phyloP scores from a whole-genome alignment of 2,113 vertebrate genomes.

The Sitta europaea region DNA sequence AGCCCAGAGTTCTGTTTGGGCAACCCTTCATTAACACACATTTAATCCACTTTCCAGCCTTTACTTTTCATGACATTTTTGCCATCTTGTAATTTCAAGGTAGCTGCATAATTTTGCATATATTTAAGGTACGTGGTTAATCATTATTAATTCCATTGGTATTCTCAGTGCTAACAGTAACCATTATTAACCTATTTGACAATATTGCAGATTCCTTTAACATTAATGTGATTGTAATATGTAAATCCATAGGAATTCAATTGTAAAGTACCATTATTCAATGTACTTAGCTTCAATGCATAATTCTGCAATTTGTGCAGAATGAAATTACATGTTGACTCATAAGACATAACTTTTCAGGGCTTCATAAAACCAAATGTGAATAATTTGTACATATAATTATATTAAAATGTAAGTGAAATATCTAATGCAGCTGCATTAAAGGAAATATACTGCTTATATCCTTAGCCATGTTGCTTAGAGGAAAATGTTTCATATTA shows the following conservation, averaged over 20 bases:
- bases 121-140: constrained; percentile 11
- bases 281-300: constrained; percentile 1
- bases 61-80: background rate
- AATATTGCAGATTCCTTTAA: constrained; percentile 33
- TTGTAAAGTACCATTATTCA: constrained; percentile 46
- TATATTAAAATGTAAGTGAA: constrained; percentile 31
- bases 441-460: background rate
- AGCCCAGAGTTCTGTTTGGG: background rate
- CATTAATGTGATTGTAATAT: constrained; percentile 48
- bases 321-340: constrained; percentile 55
- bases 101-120: constrained; percentile 41
- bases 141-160: constrained; percentile 28
- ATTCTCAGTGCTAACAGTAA: constrained; percentile 9
- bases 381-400: constrained; percentile 50
- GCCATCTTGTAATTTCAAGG: constrained; percentile 11
- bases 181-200: constrained; percentile 49
- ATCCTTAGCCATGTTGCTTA: background rate
- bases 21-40: background rate
- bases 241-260: constrained; percentile 50
- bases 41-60: background rate
- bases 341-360: constrained; percentile 29
- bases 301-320: constrained; percentile 52
- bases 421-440: background rate
- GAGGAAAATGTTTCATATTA: background rate
- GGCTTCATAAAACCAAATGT: constrained; percentile 27